Evolutionary conservation across 2,113 vertebrate species (phyloP).

Genomic region (Aptenodytes forsteri): DNA sequence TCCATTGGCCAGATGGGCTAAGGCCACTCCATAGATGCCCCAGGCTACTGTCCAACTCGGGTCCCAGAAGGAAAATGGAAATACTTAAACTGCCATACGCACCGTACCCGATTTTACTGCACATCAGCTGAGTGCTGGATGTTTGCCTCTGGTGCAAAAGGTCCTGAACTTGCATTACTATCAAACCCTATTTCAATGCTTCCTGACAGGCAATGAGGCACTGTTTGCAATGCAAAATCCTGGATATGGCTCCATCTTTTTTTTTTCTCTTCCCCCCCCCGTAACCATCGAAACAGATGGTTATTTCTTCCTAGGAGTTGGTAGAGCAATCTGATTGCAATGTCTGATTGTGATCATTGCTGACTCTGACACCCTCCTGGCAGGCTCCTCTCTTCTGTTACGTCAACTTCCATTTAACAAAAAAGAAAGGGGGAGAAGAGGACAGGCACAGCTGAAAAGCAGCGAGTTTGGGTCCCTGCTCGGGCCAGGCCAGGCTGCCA

Average conservation of each 20-base stretch:
- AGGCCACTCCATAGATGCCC: neutral
- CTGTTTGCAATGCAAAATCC: neutral
- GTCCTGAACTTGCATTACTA: neutral
- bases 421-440: constrained; percentile 11
- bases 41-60: neutral
- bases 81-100: neutral
- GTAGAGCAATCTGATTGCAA: constrained; percentile 27
- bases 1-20: neutral
- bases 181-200: neutral
- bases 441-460: neutral
- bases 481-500: neutral
- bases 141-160: neutral
- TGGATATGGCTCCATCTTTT: neutral
- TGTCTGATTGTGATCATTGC: constrained; percentile 43
- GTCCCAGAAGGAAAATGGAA: neutral
- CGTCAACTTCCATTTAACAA: neutral
- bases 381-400: constrained; percentile 45
- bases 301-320: constrained; percentile 37
- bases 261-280: accelerated
- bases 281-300: constrained; percentile 32
- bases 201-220: neutral
- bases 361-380: constrained; percentile 61
- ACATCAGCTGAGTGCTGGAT: neutral
- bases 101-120: neutral
- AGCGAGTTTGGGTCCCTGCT: neutral